Base-by-base conservation (phyloP, 2,113 vertebrate species). In the Lutjanus erythropterus region DNA sequence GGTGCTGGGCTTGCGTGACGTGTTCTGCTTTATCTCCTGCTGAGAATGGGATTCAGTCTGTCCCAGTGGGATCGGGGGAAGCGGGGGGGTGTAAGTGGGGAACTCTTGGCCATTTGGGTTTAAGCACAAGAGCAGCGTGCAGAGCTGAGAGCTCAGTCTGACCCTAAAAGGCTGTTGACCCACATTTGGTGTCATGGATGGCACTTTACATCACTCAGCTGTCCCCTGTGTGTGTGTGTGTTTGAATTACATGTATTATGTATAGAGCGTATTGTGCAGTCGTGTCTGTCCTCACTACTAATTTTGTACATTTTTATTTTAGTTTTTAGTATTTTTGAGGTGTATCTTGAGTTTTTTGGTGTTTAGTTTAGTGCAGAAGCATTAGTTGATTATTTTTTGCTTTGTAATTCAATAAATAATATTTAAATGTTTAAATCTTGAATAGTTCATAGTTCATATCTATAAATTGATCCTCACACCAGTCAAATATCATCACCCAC, bases 91-190 rank as follows among this genome's bases (percentile, higher is more conserved):
- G 61, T 70, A 23, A 72, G 78, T 52, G 68, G 60, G 74, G 56
- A 37, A 58, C 60, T 81, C 29, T 35, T 41, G 55, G 31, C 78
- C 75, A 33, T 83, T 86, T 80, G 81, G 56, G 64, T 83, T 90
- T 84, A 73, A 80, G 42, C 72, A 67, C 44, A n/a, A 70, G 80
- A 70, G 70, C 79, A 56, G 60, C 29, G 9, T 21, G 60, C 12
- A 1, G n/a, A 25, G 49, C 68, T 78, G 21, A 86, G 64, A 86
- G 86, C 52, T 76, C 37, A 0, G 50, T 41, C 73, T 86, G 81
- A 80, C 85, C 88, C 79, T 85, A 85, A 92, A 90, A 91, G 83
- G 79, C 74, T 85, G 81, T 35, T 85, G 89, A 91, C 91, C 90
- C 82, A 93, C 83, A 92, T 92, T 78, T 60, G 41, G 41, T 85